These are phyloP conservation scores for Chelonus formosanus DNA, from an alignment of 2,888 invertebrate species.

Conservation along the genomic window DNA sequence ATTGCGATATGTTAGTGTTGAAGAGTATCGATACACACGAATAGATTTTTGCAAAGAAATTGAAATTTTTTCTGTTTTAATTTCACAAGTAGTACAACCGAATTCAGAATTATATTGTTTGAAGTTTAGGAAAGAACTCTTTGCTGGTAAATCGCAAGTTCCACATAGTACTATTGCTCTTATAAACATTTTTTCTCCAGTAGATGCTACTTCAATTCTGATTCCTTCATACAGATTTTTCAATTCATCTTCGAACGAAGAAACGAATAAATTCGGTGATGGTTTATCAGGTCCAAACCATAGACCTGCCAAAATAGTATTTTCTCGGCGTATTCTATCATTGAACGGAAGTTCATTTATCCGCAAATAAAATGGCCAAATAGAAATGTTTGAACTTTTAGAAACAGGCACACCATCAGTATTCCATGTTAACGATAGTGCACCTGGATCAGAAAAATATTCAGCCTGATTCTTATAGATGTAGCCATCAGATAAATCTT, in stretches of 20 bases:
- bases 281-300: constrained; percentile 31
- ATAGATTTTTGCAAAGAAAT: constrained; percentile 16
- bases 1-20: constrained; percentile 25
- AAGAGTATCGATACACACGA: constrained; percentile 28
- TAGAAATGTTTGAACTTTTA: constrained; percentile 10
- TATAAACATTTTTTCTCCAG: background rate
- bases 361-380: constrained; percentile 27
- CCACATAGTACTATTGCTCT: constrained; percentile 30
- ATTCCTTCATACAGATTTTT: background rate
- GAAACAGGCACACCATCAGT: constrained; percentile 25
- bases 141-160: constrained; percentile 38
- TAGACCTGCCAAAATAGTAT: constrained; percentile 22
- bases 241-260: constrained; percentile 8
- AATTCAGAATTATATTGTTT: constrained; percentile 31
- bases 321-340: constrained; percentile 8
- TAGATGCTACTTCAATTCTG: background rate
- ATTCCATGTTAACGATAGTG: constrained; percentile 25
- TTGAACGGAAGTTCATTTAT: constrained; percentile 31
- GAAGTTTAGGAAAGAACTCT: constrained; percentile 34
- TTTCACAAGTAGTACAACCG: constrained; percentile 33
- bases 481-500: constrained; percentile 31
- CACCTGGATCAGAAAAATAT: constrained; percentile 15
- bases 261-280: constrained; percentile 18
- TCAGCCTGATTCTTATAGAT: constrained; percentile 9
- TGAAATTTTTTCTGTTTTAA: constrained; percentile 23